Evolutionary conservation across 1,140 invertebrate genomes (phyloP), one percentile per base, ranked within the genome.

Genomic region (Formica selysi): DNA sequence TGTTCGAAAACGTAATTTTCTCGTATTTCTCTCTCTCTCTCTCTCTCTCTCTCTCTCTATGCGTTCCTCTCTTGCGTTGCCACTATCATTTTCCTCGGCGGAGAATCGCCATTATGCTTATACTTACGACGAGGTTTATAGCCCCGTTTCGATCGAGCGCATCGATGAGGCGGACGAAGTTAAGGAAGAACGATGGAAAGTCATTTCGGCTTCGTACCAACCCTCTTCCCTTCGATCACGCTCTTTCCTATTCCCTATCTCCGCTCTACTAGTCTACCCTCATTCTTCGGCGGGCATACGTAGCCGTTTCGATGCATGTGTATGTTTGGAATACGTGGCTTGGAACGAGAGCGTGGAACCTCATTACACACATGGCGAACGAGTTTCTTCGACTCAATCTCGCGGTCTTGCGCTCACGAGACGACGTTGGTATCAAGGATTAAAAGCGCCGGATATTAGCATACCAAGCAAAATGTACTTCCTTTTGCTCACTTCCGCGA

Each of bases 401-500:
- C 74, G 76, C 76, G 26, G 11, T 65, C 57, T 83, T 41, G 26
- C 2, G 29, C n/a, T 73, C 29, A 54, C 32, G 41, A 16, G n/a
- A 6, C 85, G 67, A 83, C 41, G 36, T 8, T 29, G 48, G 61
- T 76, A 89, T 71, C 73, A 36, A n/a, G 76, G 62, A 83, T 74
- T 85, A 90, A 90, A 89, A 68, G 48, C 11, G 67, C 54, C 85
- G 89, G 89, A 90, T 90, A 90, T 90, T 90, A 89, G 88, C 89
- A 76, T 87, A 80, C 48, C 74, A 78, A 79, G 65, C 44, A 71
- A 88, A 89, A 89, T 64, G 70, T 89, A 73, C 32, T 79, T 36
- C 48, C 44, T 44, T 65, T 65, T 57, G n/a, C 22, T 41, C 48
- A 61, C 44, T 29, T 26, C 29, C 26, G 32, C 8, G 13, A 41